Evolutionary conservation across 2,113 vertebrate species (phyloP).

Genomic region (Heteronetta atricapilla): DNA sequence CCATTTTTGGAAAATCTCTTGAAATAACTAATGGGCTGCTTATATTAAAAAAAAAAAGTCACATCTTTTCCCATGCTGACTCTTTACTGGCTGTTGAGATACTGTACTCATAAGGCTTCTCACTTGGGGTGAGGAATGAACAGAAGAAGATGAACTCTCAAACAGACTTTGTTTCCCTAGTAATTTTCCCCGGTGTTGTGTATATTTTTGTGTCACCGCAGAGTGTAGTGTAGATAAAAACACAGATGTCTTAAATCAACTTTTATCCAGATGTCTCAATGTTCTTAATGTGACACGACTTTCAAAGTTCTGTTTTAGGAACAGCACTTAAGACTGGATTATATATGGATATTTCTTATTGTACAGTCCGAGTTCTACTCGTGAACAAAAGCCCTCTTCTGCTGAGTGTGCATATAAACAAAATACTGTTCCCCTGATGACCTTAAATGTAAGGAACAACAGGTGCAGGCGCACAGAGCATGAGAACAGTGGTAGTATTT

Average conservation of each 20-base stretch:
- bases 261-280: constrained; percentile 29
- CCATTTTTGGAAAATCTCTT: neutral
- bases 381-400: neutral
- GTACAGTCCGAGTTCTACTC: neutral
- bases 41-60: neutral
- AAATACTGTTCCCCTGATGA: neutral
- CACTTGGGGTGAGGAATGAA: neutral
- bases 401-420: neutral
- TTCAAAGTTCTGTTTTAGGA: neutral
- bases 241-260: neutral
- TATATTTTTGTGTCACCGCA: constrained; percentile 22
- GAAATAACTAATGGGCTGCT: neutral
- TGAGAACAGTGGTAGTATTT: neutral
- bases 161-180: constrained; percentile 50
- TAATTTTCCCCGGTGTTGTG: neutral
- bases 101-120: neutral
- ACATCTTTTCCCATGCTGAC: neutral
- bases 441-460: neutral
- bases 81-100: neutral
- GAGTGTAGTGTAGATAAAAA: neutral
- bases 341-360: neutral
- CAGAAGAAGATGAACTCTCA: constrained; percentile 39
- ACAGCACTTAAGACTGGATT: neutral
- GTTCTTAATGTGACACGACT: neutral
- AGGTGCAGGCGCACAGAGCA: neutral